These are phyloP conservation scores for Ascidia mentula DNA, from an alignment of 23 tunicate genomes.

Conservation along the genomic window DNA sequence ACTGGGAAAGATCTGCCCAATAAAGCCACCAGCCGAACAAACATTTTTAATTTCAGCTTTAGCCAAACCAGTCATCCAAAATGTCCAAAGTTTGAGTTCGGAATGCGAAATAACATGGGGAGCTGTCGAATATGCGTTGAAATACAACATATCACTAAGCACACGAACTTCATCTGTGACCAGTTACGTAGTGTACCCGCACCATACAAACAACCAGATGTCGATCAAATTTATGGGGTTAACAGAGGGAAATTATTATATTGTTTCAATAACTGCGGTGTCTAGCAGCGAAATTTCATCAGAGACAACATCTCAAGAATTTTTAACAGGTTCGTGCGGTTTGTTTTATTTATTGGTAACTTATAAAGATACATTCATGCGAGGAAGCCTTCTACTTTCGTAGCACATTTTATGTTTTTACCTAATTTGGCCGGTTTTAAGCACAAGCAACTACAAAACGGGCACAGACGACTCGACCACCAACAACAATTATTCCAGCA, in stretches of 20 bases:
- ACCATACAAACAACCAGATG: background rate
- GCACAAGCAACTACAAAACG: no score
- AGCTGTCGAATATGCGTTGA: background rate
- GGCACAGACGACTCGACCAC: no score
- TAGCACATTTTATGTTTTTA: no score
- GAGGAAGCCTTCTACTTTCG: no score
- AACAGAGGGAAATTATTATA: background rate
- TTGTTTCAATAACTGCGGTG: background rate
- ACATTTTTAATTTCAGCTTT: conserved; percentile 5
- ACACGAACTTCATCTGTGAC: background rate
- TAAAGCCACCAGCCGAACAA: no score
- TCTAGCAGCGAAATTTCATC: background rate
- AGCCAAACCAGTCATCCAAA: background rate
- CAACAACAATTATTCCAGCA: no score
- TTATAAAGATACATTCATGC: no score
- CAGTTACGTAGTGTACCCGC: background rate
- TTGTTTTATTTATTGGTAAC: no score
- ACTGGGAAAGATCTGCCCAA: no score
- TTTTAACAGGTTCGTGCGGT: no score
- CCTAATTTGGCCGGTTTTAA: no score
- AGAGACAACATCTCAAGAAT: background rate
- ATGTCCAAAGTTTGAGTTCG: background rate
- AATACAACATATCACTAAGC: conserved; percentile 1
- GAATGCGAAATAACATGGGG: background rate
- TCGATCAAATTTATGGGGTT: background rate